These are phyloP conservation scores for Micrastur ruficollis DNA, from an alignment of 2,797 vertebrate genomes.

Conservation along the genomic window DNA sequence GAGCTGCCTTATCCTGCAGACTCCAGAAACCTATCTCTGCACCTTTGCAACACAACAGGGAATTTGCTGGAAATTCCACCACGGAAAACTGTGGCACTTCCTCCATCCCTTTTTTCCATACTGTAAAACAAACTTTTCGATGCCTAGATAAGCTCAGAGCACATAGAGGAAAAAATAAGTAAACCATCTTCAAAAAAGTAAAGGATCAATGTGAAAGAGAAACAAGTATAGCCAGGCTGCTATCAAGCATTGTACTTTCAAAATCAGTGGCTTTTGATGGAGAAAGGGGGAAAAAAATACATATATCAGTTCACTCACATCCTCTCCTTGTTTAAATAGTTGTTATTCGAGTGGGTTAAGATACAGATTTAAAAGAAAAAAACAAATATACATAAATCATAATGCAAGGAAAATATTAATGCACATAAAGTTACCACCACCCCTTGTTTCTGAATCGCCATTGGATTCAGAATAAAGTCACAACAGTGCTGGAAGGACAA, in stretches of 20 bases:
- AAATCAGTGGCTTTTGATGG: not conserved
- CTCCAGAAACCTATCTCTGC: not conserved
- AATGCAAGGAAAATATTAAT: not conserved
- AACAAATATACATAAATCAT: not conserved
- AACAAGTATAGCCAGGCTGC: not conserved
- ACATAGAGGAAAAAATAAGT: not conserved
- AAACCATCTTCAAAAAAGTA: not conserved
- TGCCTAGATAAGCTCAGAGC: not conserved
- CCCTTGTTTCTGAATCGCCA: not conserved
- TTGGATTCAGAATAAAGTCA: not conserved
- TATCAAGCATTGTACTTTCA: not conserved
- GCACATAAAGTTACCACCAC: not conserved
- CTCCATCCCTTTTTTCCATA: not conserved
- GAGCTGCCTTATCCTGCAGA: not conserved
- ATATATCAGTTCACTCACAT: not conserved
- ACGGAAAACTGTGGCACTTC: not conserved
- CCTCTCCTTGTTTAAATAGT: not conserved
- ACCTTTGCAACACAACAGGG: not conserved
- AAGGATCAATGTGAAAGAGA: not conserved
- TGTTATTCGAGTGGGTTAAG: not conserved
- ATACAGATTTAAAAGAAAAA: not conserved
- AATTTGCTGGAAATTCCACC: not conserved
- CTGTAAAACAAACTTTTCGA: not conserved
- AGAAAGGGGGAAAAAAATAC: not conserved
- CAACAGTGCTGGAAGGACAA: not conserved